Conservation (phyloP, 2,113 vertebrate species). For the Scomber scombrus region DNA sequence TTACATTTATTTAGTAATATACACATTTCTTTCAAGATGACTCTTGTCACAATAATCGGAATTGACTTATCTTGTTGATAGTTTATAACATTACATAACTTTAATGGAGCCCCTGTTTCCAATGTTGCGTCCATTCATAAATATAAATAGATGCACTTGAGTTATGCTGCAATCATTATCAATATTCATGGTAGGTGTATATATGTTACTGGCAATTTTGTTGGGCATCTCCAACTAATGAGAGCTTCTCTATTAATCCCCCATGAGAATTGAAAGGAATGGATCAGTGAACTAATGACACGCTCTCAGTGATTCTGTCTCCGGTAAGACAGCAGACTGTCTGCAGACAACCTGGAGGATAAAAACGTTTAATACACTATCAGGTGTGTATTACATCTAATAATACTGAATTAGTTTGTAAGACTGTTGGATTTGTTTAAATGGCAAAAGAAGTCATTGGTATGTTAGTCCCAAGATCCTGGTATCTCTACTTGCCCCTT, state of each 20-base stretch:
- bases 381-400: no score
- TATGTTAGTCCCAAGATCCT: no score
- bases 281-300: background rate
- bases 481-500: no score
- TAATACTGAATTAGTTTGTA: no score
- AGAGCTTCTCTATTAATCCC: background rate
- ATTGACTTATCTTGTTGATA: background rate
- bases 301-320: background rate
- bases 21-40: background rate
- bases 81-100: background rate
- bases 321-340: background rate
- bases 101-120: background rate
- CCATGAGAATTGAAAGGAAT: constrained; percentile 5
- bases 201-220: background rate
- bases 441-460: no score
- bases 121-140: background rate
- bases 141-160: background rate
- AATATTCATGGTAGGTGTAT: background rate
- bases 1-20: no score
- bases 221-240: background rate
- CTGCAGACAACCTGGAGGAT: background rate
- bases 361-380: background rate
- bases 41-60: background rate
- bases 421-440: no score
- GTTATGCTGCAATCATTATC: background rate